phyloP scores from a whole-genome alignment of 2,797 vertebrate genomes.

The Philypnodon macrostomus region DNA sequence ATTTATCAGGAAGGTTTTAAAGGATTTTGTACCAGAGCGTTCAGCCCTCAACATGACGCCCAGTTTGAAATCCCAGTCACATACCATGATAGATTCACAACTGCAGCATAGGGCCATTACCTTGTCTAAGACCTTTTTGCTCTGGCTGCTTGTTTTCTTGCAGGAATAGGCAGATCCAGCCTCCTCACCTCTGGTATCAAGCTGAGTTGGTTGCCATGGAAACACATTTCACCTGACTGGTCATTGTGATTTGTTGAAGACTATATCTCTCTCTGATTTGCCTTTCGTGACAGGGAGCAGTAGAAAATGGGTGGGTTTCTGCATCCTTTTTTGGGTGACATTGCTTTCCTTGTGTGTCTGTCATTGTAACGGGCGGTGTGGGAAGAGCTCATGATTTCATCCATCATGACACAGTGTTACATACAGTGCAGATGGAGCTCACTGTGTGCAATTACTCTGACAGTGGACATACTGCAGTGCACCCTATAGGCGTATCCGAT shows the following conservation, averaged over 20 bases:
- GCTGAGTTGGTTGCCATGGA: conserved; percentile 52
- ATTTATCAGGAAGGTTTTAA: no score
- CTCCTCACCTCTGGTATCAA: conserved; percentile 43
- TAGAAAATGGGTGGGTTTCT: conserved; percentile 8
- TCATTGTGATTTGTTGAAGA: conserved; percentile 42
- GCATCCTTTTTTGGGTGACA: not conserved
- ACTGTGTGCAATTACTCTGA: conserved; percentile 51
- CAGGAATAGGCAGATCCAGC: conserved; percentile 20
- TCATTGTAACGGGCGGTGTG: conserved; percentile 6
- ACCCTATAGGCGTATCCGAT: conserved; percentile 10
- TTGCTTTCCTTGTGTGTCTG: conserved; percentile 8
- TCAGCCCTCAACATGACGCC: no score
- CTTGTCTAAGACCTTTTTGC: conserved; percentile 1
- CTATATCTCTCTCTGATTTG: conserved; percentile 16
- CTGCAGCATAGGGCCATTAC: no score
- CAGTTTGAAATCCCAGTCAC: no score
- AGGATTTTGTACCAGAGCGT: no score
- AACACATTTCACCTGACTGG: conserved; percentile 55
- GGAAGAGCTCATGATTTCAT: conserved; percentile 53
- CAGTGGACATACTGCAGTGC: conserved; percentile 15
- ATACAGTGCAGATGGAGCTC: conserved; percentile 65
- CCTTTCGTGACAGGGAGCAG: conserved; percentile 23
- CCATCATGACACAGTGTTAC: conserved; percentile 46
- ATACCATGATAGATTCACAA: no score
- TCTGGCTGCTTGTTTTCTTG: conserved; percentile 17